A percentile compares a stretch with the other conserved stretches of the same genome.
Evolutionary conservation across 37 sponge, comb jelly and placozoan genomes (phyloP).

Genomic region (Axinella damicornis): DNA sequence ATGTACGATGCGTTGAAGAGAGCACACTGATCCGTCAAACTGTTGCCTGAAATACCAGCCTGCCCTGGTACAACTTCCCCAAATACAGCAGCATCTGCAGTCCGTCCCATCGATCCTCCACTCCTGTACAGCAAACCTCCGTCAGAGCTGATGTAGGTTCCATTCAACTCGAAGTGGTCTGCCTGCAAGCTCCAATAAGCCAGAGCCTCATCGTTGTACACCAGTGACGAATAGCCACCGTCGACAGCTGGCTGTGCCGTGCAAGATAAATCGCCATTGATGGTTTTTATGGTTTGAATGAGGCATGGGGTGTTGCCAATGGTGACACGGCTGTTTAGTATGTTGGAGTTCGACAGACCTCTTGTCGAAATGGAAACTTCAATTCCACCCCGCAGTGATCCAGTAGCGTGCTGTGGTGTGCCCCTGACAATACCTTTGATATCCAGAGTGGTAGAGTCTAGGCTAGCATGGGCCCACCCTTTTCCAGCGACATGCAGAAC

Average conservation of each 20-base stretch:
- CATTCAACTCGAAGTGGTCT: conserved; percentile 17
- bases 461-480: conserved; percentile 74
- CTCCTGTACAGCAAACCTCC: conserved; percentile 24
- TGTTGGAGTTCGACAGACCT: conserved; percentile 40
- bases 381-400: conserved; percentile 77
- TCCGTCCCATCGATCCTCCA: conserved; percentile 24
- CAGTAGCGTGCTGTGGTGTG: not conserved
- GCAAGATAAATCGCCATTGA: conserved; percentile 45
- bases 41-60: conserved; percentile 69
- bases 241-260: conserved; percentile 51
- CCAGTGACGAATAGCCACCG: conserved; percentile 85
- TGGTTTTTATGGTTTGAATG: conserved; percentile 26
- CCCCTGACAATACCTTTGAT: conserved; percentile 3
- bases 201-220: conserved; percentile 9
- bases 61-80: conserved; percentile 2
- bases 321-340: conserved; percentile 40
- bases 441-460: conserved; percentile 23
- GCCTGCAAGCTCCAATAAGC: conserved; percentile 82
- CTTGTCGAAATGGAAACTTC: conserved; percentile 39
- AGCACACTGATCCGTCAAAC: conserved; percentile 51
- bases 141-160: conserved; percentile 17
- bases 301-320: conserved; percentile 83
- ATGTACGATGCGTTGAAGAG: conserved; percentile 44
- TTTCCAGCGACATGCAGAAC: conserved; percentile 67
- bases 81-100: conserved; percentile 14